These are phyloP conservation scores for Gambelia wislizenii DNA, from an alignment of 2,797 vertebrate species.

Conservation along the genomic window DNA sequence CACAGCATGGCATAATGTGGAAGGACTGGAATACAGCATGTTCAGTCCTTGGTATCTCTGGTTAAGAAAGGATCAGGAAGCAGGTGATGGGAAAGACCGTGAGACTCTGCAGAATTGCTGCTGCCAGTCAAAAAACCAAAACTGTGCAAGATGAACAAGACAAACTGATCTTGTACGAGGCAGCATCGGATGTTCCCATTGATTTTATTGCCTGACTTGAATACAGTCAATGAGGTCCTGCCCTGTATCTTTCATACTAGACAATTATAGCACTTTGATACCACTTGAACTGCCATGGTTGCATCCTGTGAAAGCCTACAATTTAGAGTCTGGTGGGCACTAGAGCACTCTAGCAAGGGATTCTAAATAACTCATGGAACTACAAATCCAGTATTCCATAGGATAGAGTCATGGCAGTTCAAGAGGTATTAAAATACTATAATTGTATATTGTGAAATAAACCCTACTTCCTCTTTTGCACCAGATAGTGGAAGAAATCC, in stretches of 20 bases:
- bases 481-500: background rate
- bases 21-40: background rate
- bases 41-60: background rate
- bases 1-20: background rate
- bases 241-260: no score
- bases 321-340: no score
- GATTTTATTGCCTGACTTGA: background rate
- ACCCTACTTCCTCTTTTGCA: background rate
- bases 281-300: no score
- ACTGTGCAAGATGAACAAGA: background rate
- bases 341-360: no score
- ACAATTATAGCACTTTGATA: no score
- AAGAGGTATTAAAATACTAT: no score
- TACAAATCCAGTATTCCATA: no score
- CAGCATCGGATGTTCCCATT: background rate
- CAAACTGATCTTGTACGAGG: background rate
- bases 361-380: no score
- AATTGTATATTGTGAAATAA: no score
- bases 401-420: no score
- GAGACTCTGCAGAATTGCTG: background rate
- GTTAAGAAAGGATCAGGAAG: background rate
- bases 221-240: background rate
- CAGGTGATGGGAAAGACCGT: background rate
- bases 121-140: no score
- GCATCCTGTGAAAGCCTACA: no score